Evolutionary conservation across 2,113 vertebrate genomes (phyloP).

Genomic region (Thomomys bottae): DNA sequence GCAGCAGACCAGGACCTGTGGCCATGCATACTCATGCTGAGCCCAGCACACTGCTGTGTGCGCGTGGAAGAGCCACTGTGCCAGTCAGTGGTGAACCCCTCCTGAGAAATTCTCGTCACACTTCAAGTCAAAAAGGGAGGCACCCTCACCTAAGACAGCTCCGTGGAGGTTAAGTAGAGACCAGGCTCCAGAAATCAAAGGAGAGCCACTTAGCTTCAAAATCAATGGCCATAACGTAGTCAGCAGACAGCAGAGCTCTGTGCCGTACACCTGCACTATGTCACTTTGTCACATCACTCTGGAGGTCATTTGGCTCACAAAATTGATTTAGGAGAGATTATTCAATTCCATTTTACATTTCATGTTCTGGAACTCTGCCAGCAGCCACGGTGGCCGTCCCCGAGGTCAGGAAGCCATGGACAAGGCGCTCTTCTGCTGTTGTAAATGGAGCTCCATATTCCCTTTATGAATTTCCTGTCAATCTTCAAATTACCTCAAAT

Average conservation of each 20-base stretch:
- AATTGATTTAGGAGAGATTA: constrained; percentile 79
- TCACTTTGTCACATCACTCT: constrained; percentile 41
- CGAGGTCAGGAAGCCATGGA: constrained; percentile 67
- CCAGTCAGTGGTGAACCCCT: not conserved
- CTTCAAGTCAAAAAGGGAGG: not conserved
- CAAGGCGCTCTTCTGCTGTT: constrained; percentile 44
- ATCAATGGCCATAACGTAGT: not conserved
- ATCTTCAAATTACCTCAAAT: constrained; percentile 73
- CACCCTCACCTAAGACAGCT: not conserved
- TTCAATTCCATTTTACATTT: constrained; percentile 73
- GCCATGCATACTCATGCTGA: no score
- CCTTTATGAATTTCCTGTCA: constrained; percentile 74
- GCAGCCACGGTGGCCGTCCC: constrained; percentile 53
- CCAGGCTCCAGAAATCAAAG: not conserved
- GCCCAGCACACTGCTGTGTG: not conserved
- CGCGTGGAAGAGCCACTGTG: not conserved
- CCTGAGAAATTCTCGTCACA: not conserved
- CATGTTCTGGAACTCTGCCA: constrained; percentile 71
- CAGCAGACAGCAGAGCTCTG: not conserved
- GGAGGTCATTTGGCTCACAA: constrained; percentile 69
- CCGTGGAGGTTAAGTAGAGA: not conserved
- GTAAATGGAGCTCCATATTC: constrained; percentile 68
- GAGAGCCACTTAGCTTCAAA: not conserved
- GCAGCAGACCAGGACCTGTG: not conserved
- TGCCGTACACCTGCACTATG: not conserved